Conservation (phyloP, 1,140 invertebrate species). For the Melipona quadrifasciata region DNA sequence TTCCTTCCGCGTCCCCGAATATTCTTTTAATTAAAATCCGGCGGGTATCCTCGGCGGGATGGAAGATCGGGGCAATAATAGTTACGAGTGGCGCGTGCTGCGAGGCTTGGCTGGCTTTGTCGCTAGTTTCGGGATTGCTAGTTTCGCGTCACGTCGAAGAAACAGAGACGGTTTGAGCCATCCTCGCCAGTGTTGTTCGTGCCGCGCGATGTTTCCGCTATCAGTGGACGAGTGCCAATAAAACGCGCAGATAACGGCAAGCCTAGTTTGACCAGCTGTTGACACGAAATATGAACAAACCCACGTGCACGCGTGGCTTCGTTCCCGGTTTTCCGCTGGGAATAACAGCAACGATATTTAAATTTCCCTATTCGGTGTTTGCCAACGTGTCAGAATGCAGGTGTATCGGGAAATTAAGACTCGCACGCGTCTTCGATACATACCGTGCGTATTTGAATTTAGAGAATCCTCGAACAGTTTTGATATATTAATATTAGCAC, state of each 20-base stretch:
- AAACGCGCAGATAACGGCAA: conserved; percentile 17
- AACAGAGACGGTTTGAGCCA: neutral
- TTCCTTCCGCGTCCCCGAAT: neutral
- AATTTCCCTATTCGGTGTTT: neutral
- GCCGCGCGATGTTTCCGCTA: neutral
- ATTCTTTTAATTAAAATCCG: conserved; percentile 34
- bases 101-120: no score
- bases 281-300: conserved; percentile 17
- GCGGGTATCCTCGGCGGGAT: neutral
- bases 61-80: neutral
- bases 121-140: neutral
- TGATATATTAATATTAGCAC: no score
- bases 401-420: no score
- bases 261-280: conserved; percentile 36
- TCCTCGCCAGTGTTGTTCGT: neutral
- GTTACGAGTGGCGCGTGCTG: neutral
- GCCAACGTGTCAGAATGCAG: no score
- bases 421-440: no score
- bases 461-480: no score
- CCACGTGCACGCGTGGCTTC: no score
- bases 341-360: conserved; percentile 24
- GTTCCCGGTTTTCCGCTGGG: no score
- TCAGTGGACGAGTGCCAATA: conserved; percentile 40
- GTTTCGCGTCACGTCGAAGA: neutral
- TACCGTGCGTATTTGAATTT: no score